Base-by-base conservation (phyloP, 2,888 invertebrate species). In the Trachelus stipa region DNA sequence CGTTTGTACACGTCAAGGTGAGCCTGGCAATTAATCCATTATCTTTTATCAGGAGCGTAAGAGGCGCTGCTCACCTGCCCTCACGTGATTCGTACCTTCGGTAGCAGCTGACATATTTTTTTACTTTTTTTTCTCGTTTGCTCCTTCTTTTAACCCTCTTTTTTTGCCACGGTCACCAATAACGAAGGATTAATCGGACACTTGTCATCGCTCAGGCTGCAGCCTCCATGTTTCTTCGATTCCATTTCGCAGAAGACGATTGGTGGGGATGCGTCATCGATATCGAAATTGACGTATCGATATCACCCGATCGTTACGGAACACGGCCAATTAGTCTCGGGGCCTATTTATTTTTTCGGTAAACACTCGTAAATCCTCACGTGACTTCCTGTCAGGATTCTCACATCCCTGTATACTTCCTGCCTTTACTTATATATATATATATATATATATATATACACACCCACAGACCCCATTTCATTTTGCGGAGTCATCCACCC, bases 151-250 rank as follows among this genome's bases (percentile, higher is more conserved):
- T 0, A 9, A 56, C 23, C 23, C 23, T 9, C 40, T 23, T 56
- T 56, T 23, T 23, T 56, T 56, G 56, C 56, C 9, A 23, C 9
- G 23, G 23, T 56, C 73, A 74, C 79, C 79, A 78, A 80, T 86
- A 87, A 87, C 85, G 85, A 87, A 84, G 88, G 88, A 90, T 90
- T 89, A 89, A 86, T 88, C 86, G 79, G 83, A 77, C 79, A 85
- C 87, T 88, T 88, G 87, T 89, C 77, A 69, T 77, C 77, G 77
- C 34, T 75, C 90, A 87, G 89, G 23, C 56, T 56, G 56, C 89
- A 89, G 87, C 83, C 81, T 34, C 74, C 77, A 68, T 71, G 77
- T 73, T 77, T 82, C 78, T 76, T 81, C 80, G 79, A 82, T 81
- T 79, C 77, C 77, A 76, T 68, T 76, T 76, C 78, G 79, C 75